phyloP scores from a whole-genome alignment of 2,797 vertebrate species.

The Selene dorsalis region DNA sequence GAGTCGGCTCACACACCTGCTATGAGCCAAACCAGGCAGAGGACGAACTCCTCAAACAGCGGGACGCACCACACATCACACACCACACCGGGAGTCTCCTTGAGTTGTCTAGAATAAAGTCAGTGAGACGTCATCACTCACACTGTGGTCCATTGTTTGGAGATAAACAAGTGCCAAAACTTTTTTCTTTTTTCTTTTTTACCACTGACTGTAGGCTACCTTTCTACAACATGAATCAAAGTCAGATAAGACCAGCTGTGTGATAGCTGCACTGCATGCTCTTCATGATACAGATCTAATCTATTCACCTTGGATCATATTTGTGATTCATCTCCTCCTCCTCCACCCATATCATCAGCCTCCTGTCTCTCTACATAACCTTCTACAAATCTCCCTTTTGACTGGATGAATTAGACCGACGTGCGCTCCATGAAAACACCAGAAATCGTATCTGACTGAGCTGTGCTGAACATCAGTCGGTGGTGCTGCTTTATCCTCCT shows the following conservation, averaged over 20 bases:
- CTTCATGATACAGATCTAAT: constrained; percentile 73
- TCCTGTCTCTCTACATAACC: constrained; percentile 46
- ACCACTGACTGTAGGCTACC: constrained; percentile 31
- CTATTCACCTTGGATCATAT: constrained; percentile 65
- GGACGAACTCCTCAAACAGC: constrained; percentile 56
- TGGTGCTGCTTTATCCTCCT: constrained; percentile 28
- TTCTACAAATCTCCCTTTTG: constrained; percentile 38
- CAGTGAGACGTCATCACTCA: constrained; percentile 40
- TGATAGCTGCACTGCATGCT: constrained; percentile 52
- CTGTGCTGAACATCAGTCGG: constrained; percentile 4
- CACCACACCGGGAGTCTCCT: constrained; percentile 64
- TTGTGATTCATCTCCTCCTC: constrained; percentile 65
- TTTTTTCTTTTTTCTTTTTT: constrained; percentile 26
- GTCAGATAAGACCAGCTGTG: constrained; percentile 62
- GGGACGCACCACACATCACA: constrained; percentile 23
- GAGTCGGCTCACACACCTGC: constrained; percentile 62
- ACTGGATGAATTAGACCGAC: constrained; percentile 46
- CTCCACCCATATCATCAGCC: constrained; percentile 48
- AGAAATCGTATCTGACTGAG: constrained; percentile 2
- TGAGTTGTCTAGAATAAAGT: constrained; percentile 52
- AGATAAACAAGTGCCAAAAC: constrained; percentile 60
- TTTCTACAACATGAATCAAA: constrained; percentile 67
- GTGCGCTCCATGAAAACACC: constrained; percentile 4
- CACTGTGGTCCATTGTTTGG: constrained; percentile 44
- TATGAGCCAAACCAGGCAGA: constrained; percentile 36